These are phyloP conservation scores for Benthosema pterotum DNA, from an alignment of 2,797 vertebrate species.

Conservation along the genomic window DNA sequence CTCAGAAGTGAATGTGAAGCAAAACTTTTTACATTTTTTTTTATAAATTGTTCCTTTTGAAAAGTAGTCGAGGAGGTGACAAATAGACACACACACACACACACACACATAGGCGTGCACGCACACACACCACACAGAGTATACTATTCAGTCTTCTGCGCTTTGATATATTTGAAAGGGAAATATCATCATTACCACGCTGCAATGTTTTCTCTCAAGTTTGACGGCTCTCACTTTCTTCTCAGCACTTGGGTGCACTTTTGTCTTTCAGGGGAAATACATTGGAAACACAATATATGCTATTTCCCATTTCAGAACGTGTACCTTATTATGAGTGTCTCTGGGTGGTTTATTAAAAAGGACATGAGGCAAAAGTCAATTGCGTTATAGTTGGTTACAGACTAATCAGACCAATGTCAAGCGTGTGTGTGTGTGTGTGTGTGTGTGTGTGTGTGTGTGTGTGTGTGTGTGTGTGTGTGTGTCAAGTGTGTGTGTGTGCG, in stretches of 20 bases:
- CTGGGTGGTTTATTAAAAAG: neutral
- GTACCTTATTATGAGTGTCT: neutral
- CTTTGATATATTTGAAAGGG: constrained; percentile 80
- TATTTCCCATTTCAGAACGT: constrained; percentile 1
- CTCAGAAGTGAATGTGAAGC: constrained; percentile 84
- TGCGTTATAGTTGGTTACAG: neutral
- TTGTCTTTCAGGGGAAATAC: constrained; percentile 27
- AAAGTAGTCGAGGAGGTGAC: constrained; percentile 84
- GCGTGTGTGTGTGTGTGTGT: neutral
- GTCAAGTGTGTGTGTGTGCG: too few species aligned
- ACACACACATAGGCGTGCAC: neutral
- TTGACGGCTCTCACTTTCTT: constrained; percentile 52
- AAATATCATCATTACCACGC: constrained; percentile 64
- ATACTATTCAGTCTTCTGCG: constrained; percentile 16
- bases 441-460: neutral
- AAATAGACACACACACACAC: constrained; percentile 46
- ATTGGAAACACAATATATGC: constrained; percentile 16
- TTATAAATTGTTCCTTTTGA: constrained; percentile 81
- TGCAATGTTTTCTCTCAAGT: constrained; percentile 64
- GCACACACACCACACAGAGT: neutral
- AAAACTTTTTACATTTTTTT: constrained; percentile 59
- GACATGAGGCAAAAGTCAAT: neutral
- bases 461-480: too few species aligned
- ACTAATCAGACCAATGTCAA: too few species aligned
- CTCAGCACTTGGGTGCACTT: constrained; percentile 21